A percentile compares a stretch with the other conserved stretches of the same genome.
Evolutionary conservation across 1,140 invertebrate species (phyloP).

Genomic region (Temnothorax nylanderi): DNA sequence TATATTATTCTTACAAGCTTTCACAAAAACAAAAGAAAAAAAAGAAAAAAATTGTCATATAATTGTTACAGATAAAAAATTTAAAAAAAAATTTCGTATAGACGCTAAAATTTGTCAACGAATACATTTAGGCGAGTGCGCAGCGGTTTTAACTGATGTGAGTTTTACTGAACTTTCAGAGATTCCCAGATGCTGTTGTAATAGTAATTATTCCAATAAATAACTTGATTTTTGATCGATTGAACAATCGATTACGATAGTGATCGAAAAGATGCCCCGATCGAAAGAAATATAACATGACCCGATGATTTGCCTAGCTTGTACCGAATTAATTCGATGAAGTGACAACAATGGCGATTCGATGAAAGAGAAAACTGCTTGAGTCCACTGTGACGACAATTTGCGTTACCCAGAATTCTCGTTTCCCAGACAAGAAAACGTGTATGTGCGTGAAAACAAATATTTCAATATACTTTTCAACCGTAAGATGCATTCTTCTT

Average conservation of each 20-base stretch:
- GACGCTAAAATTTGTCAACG: not conserved
- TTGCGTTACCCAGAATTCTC: slow-evolving; percentile 75
- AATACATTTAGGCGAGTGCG: not conserved
- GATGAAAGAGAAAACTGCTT: slow-evolving; percentile 75
- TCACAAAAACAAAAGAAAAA: not conserved
- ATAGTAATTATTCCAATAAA: not conserved
- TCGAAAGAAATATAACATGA: slow-evolving; percentile 48
- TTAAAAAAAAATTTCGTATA: not conserved
- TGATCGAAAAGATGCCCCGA: not conserved
- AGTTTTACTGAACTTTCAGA: not conserved
- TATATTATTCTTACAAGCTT: not conserved
- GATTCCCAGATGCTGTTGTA: not conserved
- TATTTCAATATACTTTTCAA: not conserved
- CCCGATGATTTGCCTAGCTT: slow-evolving; percentile 48
- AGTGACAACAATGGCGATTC: slow-evolving; percentile 49
- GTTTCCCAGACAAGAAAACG: not conserved
- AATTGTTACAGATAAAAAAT: not conserved
- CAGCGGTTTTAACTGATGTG: not conserved
- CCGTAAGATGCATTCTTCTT: not conserved
- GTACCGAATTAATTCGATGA: not conserved
- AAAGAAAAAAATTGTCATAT: not conserved
- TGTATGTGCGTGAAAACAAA: not conserved
- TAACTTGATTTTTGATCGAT: not conserved
- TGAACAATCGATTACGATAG: not conserved
- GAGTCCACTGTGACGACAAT: slow-evolving; percentile 78